Evolutionary conservation across 2,113 vertebrate species (phyloP).

Genomic region (Forbesichthys agassizii): DNA sequence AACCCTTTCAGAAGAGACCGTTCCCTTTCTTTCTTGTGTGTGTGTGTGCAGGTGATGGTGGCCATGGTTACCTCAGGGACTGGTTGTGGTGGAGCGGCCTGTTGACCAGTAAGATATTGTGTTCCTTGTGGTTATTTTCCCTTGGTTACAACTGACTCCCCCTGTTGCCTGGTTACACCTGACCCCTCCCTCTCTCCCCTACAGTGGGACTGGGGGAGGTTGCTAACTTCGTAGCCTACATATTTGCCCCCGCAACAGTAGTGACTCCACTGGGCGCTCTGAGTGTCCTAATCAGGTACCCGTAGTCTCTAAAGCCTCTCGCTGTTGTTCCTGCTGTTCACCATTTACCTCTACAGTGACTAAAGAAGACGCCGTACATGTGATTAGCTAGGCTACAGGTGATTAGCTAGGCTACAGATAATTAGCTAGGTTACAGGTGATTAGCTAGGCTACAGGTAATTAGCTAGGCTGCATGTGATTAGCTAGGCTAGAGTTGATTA

Average conservation of each 20-base stretch:
- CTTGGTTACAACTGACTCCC: background rate
- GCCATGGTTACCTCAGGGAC: constrained; percentile 93
- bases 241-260: constrained; percentile 92
- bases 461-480: too few relatives aligned
- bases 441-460: too few relatives aligned
- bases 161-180: background rate
- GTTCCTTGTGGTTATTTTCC: background rate
- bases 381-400: too few relatives aligned
- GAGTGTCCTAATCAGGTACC: constrained; percentile 94
- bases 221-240: constrained; percentile 94
- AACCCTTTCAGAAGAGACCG: too few relatives aligned
- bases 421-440: too few relatives aligned
- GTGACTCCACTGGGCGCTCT: constrained; percentile 93
- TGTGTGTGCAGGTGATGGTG: constrained; percentile 84
- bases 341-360: too few relatives aligned
- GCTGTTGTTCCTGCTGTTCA: too few relatives aligned
- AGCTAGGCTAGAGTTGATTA: background rate
- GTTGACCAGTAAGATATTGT: constrained; percentile 86
- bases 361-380: too few relatives aligned
- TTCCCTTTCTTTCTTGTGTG: background rate
- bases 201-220: constrained; percentile 92
- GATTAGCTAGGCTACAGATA: too few relatives aligned
- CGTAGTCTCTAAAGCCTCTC: background rate
- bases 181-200: background rate
- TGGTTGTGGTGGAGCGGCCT: constrained; percentile 96